Evolutionary conservation across 2,113 vertebrate species (phyloP), one percentile per base, ranked within the genome.

Genomic region (Abramis brama): DNA sequence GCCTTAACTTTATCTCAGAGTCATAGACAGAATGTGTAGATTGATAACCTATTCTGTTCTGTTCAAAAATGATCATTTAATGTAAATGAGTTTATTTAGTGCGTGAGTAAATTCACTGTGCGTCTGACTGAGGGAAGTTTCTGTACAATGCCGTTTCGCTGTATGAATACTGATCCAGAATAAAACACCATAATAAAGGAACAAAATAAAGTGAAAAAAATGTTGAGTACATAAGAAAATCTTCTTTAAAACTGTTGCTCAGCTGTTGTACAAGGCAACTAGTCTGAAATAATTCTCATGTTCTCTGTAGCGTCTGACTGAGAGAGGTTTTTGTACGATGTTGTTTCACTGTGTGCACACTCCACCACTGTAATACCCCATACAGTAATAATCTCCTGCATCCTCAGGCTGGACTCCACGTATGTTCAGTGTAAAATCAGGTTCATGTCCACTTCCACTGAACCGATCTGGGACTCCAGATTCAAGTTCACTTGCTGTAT

Each of bases 401-500:
- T 84, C 82, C 6, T 84, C 82, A 45, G 55, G 5, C 45, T 79
- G 75, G 76, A 62, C 50, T 57, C 8, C 39, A 80, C 66, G 33
- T 43, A 84, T 81, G 30, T 36, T 87, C 15, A 87, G 55, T 9
- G 5, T 79, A 12, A 79, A 79, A 36, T 36, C 0, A 36, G 1
- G 33, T 5, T 23, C 0, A 12, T 5, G 1, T 36, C n/a, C 33
- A 33, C 3, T 33, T 85, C 15, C 59, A 66, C 36, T 85, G 25
- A 83, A 57, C 19, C 25, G 27, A 0, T 71, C 0, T 36, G 47
- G 1, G 1, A 83, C 17, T 21, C 68, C 71, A 71, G 47, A 71
- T 30, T 2, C 2, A 70, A 70, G 66, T 0, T 19, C 0, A 70
- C 3, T 19, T 0, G 2, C 1, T 1, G 0, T 0, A 1, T 70